Evolutionary conservation across 64 coral and sea anemone species (phyloP).

Genomic region (Montipora cactus): DNA sequence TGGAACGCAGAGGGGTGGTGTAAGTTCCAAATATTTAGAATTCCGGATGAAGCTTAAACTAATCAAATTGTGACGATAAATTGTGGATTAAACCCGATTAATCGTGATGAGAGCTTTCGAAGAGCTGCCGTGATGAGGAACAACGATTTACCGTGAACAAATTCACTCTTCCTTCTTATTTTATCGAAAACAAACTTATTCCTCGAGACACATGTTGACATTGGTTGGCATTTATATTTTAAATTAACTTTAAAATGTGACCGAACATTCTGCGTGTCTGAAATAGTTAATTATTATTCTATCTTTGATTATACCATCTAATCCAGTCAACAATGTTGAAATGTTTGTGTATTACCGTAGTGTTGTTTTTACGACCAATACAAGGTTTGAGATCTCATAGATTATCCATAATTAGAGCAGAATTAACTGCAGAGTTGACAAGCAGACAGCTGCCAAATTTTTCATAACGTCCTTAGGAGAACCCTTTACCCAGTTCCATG

Average conservation of each 20-base stretch:
- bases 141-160: not conserved
- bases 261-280: not conserved
- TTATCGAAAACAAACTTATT: not conserved
- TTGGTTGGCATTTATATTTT: not conserved
- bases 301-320: not conserved
- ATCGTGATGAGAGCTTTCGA: not conserved
- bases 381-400: conserved; percentile 19
- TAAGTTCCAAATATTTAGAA: not conserved
- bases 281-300: not conserved
- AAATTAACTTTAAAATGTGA: too few relatives aligned
- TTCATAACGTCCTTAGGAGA: too few relatives aligned
- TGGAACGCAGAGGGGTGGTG: not conserved
- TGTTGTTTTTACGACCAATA: conserved; percentile 52
- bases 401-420: conserved; percentile 25
- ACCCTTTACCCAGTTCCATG: not conserved
- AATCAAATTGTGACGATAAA: not conserved
- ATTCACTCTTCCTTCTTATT: not conserved
- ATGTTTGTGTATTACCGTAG: conserved; percentile 7
- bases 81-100: not conserved
- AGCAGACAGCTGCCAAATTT: not conserved
- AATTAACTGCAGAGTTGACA: conserved; percentile 11
- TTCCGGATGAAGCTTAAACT: not conserved
- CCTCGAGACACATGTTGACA: not conserved
- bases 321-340: conserved; percentile 30
- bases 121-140: not conserved